Conservation (phyloP, 2,888 invertebrate species). For the Cremastinae sp. region DNA sequence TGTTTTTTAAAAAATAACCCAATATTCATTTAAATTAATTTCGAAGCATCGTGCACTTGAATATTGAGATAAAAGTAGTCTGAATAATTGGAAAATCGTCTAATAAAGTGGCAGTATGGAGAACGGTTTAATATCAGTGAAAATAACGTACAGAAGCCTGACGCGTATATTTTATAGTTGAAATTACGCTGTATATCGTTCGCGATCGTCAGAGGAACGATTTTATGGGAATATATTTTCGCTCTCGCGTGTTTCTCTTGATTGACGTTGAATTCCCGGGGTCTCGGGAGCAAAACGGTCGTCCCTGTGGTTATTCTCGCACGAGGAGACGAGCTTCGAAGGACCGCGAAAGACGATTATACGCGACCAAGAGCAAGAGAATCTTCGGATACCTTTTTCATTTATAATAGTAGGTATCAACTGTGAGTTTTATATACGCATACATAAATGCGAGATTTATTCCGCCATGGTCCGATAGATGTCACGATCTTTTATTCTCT, state of each 20-base stretch:
- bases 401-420: constrained; percentile 34
- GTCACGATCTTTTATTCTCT: constrained; percentile 20
- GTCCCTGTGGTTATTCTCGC: constrained; percentile 34
- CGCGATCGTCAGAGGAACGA: constrained; percentile 47
- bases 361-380: constrained; percentile 26
- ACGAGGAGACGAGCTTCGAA: constrained; percentile 32
- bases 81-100: no score
- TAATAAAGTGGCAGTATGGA: background rate
- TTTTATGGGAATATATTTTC: constrained; percentile 57
- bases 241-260: constrained; percentile 64
- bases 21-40: no score
- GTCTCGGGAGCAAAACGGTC: constrained; percentile 41
- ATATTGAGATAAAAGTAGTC: no score
- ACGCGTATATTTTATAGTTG: constrained; percentile 41
- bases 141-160: constrained; percentile 11
- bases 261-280: constrained; percentile 63
- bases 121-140: background rate
- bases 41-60: no score
- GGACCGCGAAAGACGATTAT: constrained; percentile 48
- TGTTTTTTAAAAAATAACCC: no score
- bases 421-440: background rate
- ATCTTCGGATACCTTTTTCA: constrained; percentile 22
- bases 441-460: background rate
- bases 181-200: constrained; percentile 59
- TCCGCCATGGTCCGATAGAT: constrained; percentile 13